Evolutionary conservation across 37 sponge, comb jelly and placozoan species (phyloP).

Genomic region (Agelas oroides): DNA sequence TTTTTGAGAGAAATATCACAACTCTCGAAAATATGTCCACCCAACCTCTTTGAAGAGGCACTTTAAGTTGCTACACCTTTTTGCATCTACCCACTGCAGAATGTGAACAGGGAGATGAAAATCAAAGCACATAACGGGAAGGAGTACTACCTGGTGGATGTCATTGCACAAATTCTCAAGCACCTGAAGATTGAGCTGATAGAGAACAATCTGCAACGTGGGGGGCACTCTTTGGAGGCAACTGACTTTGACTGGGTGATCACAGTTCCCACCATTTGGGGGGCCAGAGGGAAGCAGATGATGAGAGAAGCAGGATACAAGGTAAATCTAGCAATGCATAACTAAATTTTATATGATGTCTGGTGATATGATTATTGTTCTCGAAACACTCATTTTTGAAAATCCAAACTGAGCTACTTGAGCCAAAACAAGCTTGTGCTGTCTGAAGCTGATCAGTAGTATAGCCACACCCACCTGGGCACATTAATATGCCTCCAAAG

Average conservation of each 20-base stretch:
- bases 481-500: too few relatives aligned
- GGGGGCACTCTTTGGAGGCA: not conserved
- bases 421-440: too few relatives aligned
- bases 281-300: conserved; percentile 3
- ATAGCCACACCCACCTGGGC: too few relatives aligned
- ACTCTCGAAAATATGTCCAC: too few relatives aligned
- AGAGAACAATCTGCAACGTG: not conserved
- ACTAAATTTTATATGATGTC: too few relatives aligned
- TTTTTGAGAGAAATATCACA: too few relatives aligned
- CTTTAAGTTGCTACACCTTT: not conserved
- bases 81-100: not conserved
- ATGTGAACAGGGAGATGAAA: not conserved
- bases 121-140: not conserved
- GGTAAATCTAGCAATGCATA: not conserved
- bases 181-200: conserved; percentile 12
- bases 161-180: conserved; percentile 8
- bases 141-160: conserved; percentile 29
- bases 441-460: too few relatives aligned
- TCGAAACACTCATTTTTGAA: too few relatives aligned
- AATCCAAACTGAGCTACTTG: too few relatives aligned
- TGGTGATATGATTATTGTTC: too few relatives aligned
- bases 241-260: conserved; percentile 27
- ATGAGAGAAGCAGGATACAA: conserved; percentile 26
- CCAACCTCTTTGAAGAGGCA: too few relatives aligned
- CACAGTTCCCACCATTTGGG: conserved; percentile 10